These are phyloP conservation scores for Dinomys branickii DNA, from an alignment of 2,113 vertebrate genomes.

Conservation along the genomic window DNA sequence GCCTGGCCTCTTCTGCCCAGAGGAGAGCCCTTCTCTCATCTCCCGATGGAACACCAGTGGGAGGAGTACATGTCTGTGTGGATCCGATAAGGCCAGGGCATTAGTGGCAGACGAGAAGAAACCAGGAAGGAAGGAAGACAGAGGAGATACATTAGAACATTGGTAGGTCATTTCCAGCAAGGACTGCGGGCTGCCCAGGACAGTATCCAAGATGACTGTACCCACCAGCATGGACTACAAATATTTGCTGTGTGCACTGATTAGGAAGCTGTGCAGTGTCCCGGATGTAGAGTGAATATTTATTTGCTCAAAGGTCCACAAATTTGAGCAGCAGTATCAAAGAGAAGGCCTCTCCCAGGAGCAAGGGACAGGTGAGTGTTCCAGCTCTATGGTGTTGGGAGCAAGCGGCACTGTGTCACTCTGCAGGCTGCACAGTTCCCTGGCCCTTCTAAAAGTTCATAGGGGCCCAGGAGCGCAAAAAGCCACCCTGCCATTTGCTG, in stretches of 20 bases:
- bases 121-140: no score
- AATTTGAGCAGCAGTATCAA: rapidly evolving
- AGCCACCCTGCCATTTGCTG: no score
- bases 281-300: not conserved
- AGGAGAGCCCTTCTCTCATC: no score
- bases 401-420: not conserved
- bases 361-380: rapidly evolving
- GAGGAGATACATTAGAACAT: no score
- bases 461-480: not conserved
- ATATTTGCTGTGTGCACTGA: no score
- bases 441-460: not conserved
- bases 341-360: not conserved
- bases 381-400: not conserved
- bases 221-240: rapidly evolving
- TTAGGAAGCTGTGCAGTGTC: not conserved
- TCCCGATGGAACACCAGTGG: not conserved
- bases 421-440: not conserved
- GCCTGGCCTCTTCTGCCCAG: not conserved
- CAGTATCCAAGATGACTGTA: not conserved
- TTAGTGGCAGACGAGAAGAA: not conserved
- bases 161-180: not conserved
- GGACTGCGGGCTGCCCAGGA: not conserved
- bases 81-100: not conserved
- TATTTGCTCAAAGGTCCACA: not conserved
- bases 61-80: rapidly evolving